These are phyloP conservation scores for Struthio camelus DNA, from an alignment of 2,113 vertebrate genomes.

Conservation along the genomic window DNA sequence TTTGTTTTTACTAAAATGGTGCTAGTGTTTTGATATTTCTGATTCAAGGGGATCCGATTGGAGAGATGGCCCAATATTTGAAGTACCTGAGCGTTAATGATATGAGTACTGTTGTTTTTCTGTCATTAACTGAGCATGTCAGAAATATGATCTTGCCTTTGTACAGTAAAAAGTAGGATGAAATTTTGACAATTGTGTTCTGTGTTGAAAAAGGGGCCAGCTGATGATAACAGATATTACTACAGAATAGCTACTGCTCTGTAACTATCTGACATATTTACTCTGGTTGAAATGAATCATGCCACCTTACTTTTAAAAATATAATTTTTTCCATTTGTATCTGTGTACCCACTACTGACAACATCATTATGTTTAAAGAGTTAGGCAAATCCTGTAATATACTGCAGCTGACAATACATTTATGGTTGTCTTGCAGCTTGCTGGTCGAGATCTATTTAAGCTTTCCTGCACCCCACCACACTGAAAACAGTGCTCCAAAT, in stretches of 20 bases:
- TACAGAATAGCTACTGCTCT: accelerated
- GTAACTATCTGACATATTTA: background rate
- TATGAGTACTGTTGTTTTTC: background rate
- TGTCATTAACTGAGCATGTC: background rate
- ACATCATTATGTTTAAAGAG: background rate
- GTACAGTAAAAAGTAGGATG: background rate
- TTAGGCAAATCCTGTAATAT: background rate
- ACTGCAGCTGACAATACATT: background rate
- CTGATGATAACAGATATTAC: background rate
- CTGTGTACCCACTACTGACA: background rate
- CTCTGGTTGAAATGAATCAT: background rate
- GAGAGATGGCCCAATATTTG: accelerated
- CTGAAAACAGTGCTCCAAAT: background rate
- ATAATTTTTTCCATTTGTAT: background rate
- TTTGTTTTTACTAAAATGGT: background rate
- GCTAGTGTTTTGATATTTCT: background rate
- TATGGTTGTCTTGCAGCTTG: background rate
- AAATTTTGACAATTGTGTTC: background rate
- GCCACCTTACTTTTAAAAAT: background rate
- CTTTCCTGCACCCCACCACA: background rate
- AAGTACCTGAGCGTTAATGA: background rate
- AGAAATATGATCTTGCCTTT: background rate
- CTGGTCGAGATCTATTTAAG: background rate
- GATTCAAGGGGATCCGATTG: background rate
- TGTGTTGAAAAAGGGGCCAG: background rate